Conservation (phyloP, 2,113 vertebrate genomes). For the Sakesphorus luctuosus region DNA sequence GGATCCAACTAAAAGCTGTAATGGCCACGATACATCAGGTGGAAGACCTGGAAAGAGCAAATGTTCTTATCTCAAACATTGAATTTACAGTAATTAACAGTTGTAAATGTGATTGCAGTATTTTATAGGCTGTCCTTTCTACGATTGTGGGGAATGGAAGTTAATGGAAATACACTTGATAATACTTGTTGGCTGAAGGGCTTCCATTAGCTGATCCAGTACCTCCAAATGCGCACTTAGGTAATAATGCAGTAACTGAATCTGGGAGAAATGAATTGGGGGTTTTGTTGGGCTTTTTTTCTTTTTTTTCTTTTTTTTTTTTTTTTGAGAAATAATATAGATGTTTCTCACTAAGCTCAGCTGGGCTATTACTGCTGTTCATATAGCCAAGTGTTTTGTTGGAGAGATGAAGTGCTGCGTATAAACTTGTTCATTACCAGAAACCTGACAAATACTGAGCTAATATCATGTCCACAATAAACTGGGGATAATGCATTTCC, state of each 20-base stretch:
- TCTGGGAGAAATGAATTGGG: not conserved
- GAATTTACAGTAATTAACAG: slow-evolving; percentile 54
- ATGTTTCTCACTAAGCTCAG: not conserved
- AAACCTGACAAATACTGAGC: slow-evolving; percentile 20
- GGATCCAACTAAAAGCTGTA: not conserved
- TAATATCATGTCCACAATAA: slow-evolving; percentile 26
- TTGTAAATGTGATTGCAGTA: not conserved
- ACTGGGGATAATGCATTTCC: slow-evolving; percentile 20
- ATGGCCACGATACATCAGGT: not conserved
- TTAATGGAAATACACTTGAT: slow-evolving; percentile 52
- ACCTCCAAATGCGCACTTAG: not conserved
- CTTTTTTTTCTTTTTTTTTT: not conserved
- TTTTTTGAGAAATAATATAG: slow-evolving; percentile 20
- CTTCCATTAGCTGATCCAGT: slow-evolving; percentile 39
- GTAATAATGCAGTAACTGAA: slow-evolving; percentile 13
- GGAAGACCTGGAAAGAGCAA: not conserved
- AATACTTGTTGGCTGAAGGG: slow-evolving; percentile 10
- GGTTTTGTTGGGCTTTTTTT: not conserved
- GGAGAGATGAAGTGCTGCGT: not conserved
- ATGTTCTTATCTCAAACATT: not conserved
- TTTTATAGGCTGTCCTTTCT: not conserved
- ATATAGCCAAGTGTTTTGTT: not conserved
- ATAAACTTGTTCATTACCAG: slow-evolving; percentile 33
- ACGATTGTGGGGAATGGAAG: not conserved
- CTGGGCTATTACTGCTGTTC: slow-evolving; percentile 30